Evolutionary conservation across 2,888 invertebrate genomes (phyloP).

Genomic region (Esperia sulphurella): DNA sequence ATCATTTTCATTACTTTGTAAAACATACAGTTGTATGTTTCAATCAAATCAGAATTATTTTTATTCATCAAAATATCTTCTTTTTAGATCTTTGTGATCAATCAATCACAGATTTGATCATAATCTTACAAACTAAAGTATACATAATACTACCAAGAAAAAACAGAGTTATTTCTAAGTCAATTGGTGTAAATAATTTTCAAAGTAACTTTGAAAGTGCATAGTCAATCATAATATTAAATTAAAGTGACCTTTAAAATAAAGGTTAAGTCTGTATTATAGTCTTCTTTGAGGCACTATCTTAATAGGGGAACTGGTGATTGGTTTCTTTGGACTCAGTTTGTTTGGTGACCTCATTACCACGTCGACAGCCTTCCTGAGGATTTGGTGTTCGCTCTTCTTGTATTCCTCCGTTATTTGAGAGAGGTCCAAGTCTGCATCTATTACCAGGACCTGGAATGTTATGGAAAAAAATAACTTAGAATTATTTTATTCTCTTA

Average conservation of each 20-base stretch:
- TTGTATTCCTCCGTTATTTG: constrained; percentile 83
- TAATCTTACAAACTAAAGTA: constrained; percentile 18
- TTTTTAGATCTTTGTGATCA: no score
- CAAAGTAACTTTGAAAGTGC: constrained; percentile 5
- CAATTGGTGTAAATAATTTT: background rate
- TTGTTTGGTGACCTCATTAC: constrained; percentile 72
- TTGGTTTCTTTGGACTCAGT: constrained; percentile 69
- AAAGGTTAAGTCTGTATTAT: constrained; percentile 31
- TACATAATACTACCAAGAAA: background rate
- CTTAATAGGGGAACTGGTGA: constrained; percentile 57
- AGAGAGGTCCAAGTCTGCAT: constrained; percentile 83
- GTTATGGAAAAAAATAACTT: background rate
- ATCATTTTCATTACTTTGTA: no score
- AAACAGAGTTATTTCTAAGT: background rate
- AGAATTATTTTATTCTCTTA: no score
- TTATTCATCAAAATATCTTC: background rate
- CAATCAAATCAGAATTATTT: no score
- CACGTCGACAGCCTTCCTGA: constrained; percentile 67
- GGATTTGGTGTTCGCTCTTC: constrained; percentile 77
- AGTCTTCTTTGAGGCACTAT: constrained; percentile 59
- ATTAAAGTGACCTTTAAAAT: constrained; percentile 15
- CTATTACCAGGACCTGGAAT: constrained; percentile 81
- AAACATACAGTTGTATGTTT: no score
- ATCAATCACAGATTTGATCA: constrained; percentile 1
- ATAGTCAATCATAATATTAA: constrained; percentile 7